phyloP scores from a whole-genome alignment of 2,113 vertebrate species.

The Strix aluco region DNA sequence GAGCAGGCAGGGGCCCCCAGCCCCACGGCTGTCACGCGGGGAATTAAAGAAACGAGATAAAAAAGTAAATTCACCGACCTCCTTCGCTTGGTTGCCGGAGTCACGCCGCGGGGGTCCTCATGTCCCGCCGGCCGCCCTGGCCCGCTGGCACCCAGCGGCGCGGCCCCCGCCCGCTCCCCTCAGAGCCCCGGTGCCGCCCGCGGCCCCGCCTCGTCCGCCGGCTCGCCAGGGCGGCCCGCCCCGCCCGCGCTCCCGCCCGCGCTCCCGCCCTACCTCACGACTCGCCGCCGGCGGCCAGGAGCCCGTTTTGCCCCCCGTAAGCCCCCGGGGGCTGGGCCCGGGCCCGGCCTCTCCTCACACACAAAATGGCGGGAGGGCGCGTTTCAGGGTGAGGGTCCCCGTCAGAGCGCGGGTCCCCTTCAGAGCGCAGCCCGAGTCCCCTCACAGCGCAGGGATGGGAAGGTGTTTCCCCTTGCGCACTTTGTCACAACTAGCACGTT shows the following conservation, averaged over 20 bases:
- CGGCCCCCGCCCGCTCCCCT: background rate
- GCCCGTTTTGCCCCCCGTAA: background rate
- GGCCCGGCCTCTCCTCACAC: background rate
- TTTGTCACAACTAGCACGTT: too few relatives aligned
- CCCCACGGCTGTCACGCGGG: too few relatives aligned
- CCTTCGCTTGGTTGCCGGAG: background rate
- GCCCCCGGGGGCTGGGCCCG: background rate
- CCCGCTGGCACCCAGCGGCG: too few relatives aligned
- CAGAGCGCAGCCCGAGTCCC: too few relatives aligned
- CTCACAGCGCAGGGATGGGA: background rate
- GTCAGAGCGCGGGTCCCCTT: too few relatives aligned
- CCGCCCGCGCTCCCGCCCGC: background rate
- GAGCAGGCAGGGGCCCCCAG: too few relatives aligned
- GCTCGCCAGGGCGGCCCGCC: background rate
- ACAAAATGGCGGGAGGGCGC: background rate
- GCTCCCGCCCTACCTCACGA: background rate
- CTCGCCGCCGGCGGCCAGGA: background rate
- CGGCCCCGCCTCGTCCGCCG: background rate
- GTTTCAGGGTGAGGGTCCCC: too few relatives aligned
- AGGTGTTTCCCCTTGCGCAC: rapidly evolving
- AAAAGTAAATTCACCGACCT: background rate
- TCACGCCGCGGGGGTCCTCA: background rate
- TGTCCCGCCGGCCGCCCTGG: background rate
- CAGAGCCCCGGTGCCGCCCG: background rate
- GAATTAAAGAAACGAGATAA: too few relatives aligned